phyloP scores from a whole-genome alignment of 53 echinoderm and acorn worm genomes.

The Glandiceps talaboti region DNA sequence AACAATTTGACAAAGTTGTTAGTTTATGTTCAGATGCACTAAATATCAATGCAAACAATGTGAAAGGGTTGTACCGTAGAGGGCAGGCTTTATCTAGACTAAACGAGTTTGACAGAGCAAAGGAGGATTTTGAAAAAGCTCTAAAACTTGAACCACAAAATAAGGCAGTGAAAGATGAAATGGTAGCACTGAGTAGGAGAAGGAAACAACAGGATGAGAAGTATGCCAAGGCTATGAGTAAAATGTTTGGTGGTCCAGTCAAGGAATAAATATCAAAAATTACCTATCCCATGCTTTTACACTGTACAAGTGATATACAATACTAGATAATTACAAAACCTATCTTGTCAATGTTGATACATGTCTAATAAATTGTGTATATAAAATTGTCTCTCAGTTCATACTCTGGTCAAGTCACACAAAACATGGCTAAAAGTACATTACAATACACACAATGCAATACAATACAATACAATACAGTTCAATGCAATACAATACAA shows the following conservation, averaged over 20 bases:
- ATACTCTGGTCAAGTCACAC: too few relatives aligned
- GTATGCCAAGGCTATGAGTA: conserved; percentile 69
- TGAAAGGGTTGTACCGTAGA: conserved; percentile 65
- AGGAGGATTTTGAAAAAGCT: conserved; percentile 42
- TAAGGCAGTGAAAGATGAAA: conserved; percentile 36
- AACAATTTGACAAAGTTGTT: conserved; percentile 51
- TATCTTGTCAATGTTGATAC: too few relatives aligned
- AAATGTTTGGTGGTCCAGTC: conserved; percentile 63
- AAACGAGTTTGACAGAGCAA: conserved; percentile 68
- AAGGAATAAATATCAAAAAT: too few relatives aligned
- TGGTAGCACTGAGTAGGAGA: conserved; percentile 28
- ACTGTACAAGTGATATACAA: too few relatives aligned
- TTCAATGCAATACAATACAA: too few relatives aligned
- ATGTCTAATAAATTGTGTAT: too few relatives aligned
- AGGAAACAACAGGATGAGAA: conserved; percentile 43
- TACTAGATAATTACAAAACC: too few relatives aligned
- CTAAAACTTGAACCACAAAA: conserved; percentile 44
- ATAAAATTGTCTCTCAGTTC: too few relatives aligned
- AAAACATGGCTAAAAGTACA: too few relatives aligned
- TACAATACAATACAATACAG: too few relatives aligned
- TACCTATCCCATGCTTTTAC: too few relatives aligned
- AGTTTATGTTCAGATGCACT: conserved; percentile 50
- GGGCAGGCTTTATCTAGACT: conserved; percentile 63
- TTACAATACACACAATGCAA: too few relatives aligned
- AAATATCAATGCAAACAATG: conserved; percentile 25